A percentile compares a stretch with the other conserved stretches of the same genome.
Evolutionary conservation across 2,888 invertebrate genomes (phyloP).

Genomic region (Sicus ferrugineus): DNA sequence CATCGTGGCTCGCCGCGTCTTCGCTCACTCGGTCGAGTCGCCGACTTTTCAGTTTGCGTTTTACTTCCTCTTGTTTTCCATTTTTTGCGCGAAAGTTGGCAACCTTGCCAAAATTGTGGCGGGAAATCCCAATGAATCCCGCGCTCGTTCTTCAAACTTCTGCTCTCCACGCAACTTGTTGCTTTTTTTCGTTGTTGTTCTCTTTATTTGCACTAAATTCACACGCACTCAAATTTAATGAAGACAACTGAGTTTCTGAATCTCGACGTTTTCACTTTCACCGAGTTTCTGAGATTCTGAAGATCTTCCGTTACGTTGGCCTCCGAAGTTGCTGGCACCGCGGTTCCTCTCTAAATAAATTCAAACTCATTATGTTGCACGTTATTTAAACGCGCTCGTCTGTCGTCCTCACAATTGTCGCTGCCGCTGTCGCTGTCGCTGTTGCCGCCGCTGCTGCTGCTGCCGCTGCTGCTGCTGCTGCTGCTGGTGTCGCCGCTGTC

Average conservation of each 20-base stretch:
- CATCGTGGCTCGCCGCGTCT: conserved; percentile 30
- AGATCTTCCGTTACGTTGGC: conserved; percentile 30
- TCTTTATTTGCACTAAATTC: no score
- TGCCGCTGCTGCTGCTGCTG: conserved; percentile 35
- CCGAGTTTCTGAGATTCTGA: background rate
- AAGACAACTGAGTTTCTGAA: conserved; percentile 12
- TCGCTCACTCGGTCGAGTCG: conserved; percentile 7
- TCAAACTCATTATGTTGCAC: conserved; percentile 54
- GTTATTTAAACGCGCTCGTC: conserved; percentile 58
- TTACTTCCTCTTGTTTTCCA: conserved; percentile 22
- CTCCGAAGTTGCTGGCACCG: conserved; percentile 58
- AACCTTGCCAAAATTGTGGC: conserved; percentile 52
- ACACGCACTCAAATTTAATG: conserved; percentile 18
- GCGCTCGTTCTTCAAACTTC: conserved; percentile 4
- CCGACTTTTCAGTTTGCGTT: conserved; percentile 35
- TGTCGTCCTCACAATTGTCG: conserved; percentile 34
- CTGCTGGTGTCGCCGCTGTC: conserved; percentile 25
- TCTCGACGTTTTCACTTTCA: conserved; percentile 24
- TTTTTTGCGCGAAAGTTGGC: conserved; percentile 42
- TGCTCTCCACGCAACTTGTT: conserved; percentile 23
- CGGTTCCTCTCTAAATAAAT: conserved; percentile 60
- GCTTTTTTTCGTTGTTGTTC: background rate
- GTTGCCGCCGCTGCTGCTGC: conserved; percentile 24
- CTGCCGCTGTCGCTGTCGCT: conserved; percentile 14
- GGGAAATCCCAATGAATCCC: conserved; percentile 61